Conservation (phyloP, 2,888 invertebrate species). For the Scaptomyza parva region DNA sequence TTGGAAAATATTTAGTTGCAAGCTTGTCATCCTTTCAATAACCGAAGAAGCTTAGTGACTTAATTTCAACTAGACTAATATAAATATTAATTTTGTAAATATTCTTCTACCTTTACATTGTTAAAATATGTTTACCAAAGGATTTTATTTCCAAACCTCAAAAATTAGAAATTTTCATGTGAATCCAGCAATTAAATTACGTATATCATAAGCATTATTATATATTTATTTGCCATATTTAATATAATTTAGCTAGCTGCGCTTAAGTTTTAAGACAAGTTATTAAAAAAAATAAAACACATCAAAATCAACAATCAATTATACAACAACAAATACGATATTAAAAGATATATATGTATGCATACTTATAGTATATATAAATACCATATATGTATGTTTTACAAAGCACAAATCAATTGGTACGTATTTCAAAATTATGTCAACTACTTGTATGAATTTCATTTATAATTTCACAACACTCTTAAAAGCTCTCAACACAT, state of each 20-base stretch:
- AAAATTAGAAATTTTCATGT: slow-evolving; percentile 10
- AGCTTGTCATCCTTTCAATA: neutral
- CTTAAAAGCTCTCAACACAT: slow-evolving; percentile 34
- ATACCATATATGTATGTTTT: slow-evolving; percentile 54
- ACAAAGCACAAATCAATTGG: slow-evolving; percentile 82
- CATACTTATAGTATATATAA: slow-evolving; percentile 46
- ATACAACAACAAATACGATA: slow-evolving; percentile 32
- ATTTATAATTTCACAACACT: slow-evolving; percentile 58
- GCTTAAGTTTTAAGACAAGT: slow-evolving; percentile 31
- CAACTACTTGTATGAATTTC: slow-evolving; percentile 55
- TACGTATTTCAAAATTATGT: slow-evolving; percentile 83
- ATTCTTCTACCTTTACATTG: no score
- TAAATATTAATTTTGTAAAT: no score
- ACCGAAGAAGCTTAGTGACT: neutral
- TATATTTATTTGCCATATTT: slow-evolving; percentile 48
- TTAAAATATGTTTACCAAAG: no score
- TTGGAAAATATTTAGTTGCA: neutral
- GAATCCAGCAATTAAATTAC: slow-evolving; percentile 19
- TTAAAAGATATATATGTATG: slow-evolving; percentile 28
- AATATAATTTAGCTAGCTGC: slow-evolving; percentile 30
- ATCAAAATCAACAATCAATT: slow-evolving; percentile 38
- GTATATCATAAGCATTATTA: slow-evolving; percentile 6
- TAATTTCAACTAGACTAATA: neutral
- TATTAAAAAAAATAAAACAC: slow-evolving; percentile 8
- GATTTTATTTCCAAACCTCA: no score